Evolutionary conservation across 1,140 invertebrate species (phyloP), one percentile per base, ranked within the genome.

Genomic region (Ditylenchus dipsaci): DNA sequence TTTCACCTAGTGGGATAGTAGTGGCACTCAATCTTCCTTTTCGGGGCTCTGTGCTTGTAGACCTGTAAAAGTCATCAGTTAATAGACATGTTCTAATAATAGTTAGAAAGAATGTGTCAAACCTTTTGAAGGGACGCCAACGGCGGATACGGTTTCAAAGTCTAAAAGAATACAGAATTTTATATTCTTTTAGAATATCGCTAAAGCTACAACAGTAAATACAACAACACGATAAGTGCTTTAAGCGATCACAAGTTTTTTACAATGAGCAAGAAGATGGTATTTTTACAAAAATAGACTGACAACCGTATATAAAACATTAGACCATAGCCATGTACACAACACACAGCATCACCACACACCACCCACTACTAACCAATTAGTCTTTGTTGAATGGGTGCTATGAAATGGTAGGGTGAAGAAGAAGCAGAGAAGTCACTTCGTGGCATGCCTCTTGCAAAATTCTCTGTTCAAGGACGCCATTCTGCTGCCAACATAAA

Each of bases 101-200:
- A 29, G 11, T 26, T 26, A 23, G 53, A n/a, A 17, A n/a, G 21
- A 29, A 26, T 5, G 3, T 30, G 11, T 5, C 11, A 29, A 11
- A 23, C 29, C 53, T 23, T 23, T 57, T 57, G 27, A 65, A 23
- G 8, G n/a, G 21, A 13, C 47, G 29, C 69, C 69, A 71, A 62
- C 57, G 49, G 57, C 69, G 69, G 19, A 71, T 27, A 9, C 69
- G 68, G 27, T 45, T 60, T 71, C 69, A 21, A 75, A 71, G 33
- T 71, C 69, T 71, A 38, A 30, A 69, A 69, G 23, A 68, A 59
- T 67, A 67, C 65, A 67, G 67, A 9, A 30, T 30, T 13, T 13
- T 23, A 66, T 23, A 9, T 30, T 8, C 8, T n/a, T n/a, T 9
- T 49, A 63, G n/a, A 38, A 59, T 49, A 38, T 8, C 19, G 30